Percentiles rank a stretch among this genome's conserved stretches.
Conservation (phyloP, 1,140 invertebrate species). For the Physella acuta region DNA sequence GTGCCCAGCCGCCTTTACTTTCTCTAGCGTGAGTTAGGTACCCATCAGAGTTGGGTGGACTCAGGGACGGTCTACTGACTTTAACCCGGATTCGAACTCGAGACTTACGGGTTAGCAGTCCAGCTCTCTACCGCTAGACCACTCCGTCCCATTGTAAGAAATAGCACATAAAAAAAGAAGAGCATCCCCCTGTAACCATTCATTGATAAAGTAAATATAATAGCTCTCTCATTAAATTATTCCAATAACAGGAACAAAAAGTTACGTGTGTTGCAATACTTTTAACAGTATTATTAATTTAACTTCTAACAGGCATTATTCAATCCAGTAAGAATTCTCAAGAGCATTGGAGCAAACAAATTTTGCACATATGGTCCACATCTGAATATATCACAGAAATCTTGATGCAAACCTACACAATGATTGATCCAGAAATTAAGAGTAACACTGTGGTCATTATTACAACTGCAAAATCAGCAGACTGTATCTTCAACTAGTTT, state of each 20-base stretch:
- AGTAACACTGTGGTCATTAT: conserved; percentile 50
- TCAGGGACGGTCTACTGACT: too few relatives aligned
- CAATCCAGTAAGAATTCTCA: conserved; percentile 45
- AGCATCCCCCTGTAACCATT: too few relatives aligned
- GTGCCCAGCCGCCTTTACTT: too few relatives aligned
- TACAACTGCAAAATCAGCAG: conserved; percentile 36
- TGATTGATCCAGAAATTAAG: conserved; percentile 32
- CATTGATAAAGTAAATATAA: background rate
- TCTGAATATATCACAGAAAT: conserved; percentile 36
- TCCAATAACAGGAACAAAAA: background rate
- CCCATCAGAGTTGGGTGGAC: too few relatives aligned
- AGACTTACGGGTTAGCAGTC: too few relatives aligned
- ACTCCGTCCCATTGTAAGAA: too few relatives aligned
- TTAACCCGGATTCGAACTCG: too few relatives aligned
- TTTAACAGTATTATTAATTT: background rate
- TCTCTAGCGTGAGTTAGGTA: too few relatives aligned
- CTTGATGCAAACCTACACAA: conserved; percentile 35
- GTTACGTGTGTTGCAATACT: background rate
- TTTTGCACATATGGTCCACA: conserved; percentile 50
- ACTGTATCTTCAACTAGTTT: conserved; percentile 46
- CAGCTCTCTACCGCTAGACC: too few relatives aligned
- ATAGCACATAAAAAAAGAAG: too few relatives aligned
- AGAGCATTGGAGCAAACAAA: conserved; percentile 53
- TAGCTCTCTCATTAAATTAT: background rate
- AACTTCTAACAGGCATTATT: conserved; percentile 41